Percentiles rank a stretch among this genome's conserved stretches.
Conservation (phyloP, 2,888 invertebrate species). For the Apamea sordens region DNA sequence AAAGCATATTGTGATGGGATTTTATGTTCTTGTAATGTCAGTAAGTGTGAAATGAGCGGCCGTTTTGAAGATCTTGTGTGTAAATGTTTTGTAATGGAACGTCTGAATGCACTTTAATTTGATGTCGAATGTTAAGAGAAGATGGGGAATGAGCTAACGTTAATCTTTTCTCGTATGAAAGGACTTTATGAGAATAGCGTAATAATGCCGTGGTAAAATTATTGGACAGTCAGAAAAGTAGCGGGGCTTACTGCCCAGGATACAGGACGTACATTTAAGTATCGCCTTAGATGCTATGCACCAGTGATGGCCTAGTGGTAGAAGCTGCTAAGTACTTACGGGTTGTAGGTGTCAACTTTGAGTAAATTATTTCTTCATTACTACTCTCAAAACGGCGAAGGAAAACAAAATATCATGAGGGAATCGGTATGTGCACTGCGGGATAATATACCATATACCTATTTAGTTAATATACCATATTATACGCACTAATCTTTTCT, state of each 20-base stretch:
- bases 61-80: conserved; percentile 47
- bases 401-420: neutral
- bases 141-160: neutral
- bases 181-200: neutral
- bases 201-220: too few relatives aligned
- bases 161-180: neutral
- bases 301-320: too few relatives aligned
- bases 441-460: too few relatives aligned
- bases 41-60: conserved; percentile 62
- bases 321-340: neutral
- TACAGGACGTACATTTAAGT: neutral
- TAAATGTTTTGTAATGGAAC: conserved; percentile 50
- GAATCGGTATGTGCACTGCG: too few relatives aligned
- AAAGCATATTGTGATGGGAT: conserved; percentile 55
- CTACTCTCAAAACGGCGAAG: neutral
- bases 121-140: conserved; percentile 23
- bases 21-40: conserved; percentile 60
- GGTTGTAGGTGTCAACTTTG: neutral
- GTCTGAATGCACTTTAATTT: conserved; percentile 55
- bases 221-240: neutral
- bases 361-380: neutral
- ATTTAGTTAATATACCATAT: too few relatives aligned
- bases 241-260: neutral
- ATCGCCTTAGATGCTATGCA: neutral
- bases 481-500: too few relatives aligned